Evolutionary conservation across 2,888 invertebrate genomes (phyloP).

Genomic region (Labia minor): DNA sequence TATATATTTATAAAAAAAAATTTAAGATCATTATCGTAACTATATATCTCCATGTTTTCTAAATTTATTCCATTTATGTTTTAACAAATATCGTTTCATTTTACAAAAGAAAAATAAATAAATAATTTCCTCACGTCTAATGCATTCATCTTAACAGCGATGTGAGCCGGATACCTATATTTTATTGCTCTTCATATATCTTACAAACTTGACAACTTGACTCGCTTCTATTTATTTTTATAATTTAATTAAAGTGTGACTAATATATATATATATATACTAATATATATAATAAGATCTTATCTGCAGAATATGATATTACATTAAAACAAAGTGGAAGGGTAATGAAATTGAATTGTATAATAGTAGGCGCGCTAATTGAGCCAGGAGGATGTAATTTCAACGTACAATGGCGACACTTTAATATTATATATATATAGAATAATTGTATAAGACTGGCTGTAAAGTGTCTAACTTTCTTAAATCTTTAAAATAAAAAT

Average conservation of each 20-base stretch:
- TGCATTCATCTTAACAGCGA: background rate
- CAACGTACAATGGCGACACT: background rate
- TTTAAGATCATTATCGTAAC: too few species aligned
- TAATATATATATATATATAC: background rate
- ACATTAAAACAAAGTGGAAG: background rate
- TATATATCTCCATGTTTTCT: too few species aligned
- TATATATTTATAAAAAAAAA: too few species aligned
- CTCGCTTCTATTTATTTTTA: background rate
- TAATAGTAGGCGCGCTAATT: conserved; percentile 3
- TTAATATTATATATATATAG: background rate
- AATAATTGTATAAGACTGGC: background rate
- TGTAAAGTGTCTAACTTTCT: conserved; percentile 1
- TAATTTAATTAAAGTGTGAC: conserved; percentile 7
- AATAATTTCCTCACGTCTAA: conserved; percentile 13
- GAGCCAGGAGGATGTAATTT: background rate
- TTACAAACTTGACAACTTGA: background rate
- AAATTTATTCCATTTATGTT: too few species aligned
- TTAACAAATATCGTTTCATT: background rate
- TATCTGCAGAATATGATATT: background rate
- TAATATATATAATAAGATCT: background rate
- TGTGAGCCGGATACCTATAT: background rate
- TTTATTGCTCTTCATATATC: conserved; percentile 2
- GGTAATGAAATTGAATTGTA: background rate
- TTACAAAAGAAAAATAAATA: background rate
- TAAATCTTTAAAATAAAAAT: too few species aligned